Conservation (phyloP, 1,140 invertebrate species). For the Drosophila melanica region DNA sequence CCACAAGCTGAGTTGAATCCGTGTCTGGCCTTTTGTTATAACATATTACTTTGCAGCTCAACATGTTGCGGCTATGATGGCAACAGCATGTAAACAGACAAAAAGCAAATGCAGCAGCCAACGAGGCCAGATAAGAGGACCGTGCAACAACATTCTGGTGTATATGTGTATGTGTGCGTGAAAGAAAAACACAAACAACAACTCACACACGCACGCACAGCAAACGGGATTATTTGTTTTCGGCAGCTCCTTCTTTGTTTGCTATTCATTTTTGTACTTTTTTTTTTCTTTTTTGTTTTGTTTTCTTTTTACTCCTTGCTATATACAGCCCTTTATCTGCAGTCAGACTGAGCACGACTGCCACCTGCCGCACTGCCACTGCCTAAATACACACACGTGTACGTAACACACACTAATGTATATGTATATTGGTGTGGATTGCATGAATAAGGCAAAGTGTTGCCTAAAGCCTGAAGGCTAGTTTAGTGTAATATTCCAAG, state of each 20-base stretch:
- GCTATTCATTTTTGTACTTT: conserved; percentile 31
- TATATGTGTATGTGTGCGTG: conserved; percentile 9
- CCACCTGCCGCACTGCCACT: conserved; percentile 15
- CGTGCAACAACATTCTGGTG: conserved; percentile 36
- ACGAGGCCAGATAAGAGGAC: conserved; percentile 54
- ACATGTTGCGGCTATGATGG: conserved; percentile 72
- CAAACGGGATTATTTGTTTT: conserved; percentile 77
- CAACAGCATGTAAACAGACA: conserved; percentile 60
- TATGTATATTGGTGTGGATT: background rate
- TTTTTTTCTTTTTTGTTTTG: conserved; percentile 21
- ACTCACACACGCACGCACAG: conserved; percentile 34
- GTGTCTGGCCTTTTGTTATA: conserved; percentile 69
- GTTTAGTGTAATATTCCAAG: background rate
- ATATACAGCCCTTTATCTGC: conserved; percentile 46
- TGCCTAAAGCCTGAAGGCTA: conserved; percentile 23
- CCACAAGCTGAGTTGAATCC: conserved; percentile 19
- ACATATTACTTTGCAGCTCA: conserved; percentile 74
- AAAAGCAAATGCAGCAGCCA: conserved; percentile 50
- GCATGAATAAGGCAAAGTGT: conserved; percentile 43
- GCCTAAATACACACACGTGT: conserved; percentile 14
- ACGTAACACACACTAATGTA: background rate
- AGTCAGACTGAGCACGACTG: conserved; percentile 40
- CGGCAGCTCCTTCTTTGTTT: conserved; percentile 73
- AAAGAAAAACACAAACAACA: conserved; percentile 62
- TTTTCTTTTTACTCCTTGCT: conserved; percentile 1